phyloP scores from a whole-genome alignment of 2,113 vertebrate genomes.

The Catagonus wagneri region DNA sequence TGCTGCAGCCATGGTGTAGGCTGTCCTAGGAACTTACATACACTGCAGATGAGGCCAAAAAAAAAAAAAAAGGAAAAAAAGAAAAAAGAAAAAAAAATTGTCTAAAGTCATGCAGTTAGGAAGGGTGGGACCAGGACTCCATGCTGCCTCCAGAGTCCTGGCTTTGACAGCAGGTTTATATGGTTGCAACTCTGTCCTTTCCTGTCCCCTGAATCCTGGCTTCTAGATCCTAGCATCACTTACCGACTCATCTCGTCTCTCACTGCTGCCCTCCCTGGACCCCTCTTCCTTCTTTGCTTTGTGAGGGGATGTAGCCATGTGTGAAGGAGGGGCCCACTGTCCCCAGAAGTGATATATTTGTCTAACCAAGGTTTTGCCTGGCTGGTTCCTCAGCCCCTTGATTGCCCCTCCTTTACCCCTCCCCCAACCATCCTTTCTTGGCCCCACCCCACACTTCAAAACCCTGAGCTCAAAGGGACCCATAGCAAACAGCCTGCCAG shows the following conservation, averaged over 20 bases:
- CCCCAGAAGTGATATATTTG: neutral
- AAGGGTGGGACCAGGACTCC: neutral
- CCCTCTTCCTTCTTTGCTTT: neutral
- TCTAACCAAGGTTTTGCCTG: neutral
- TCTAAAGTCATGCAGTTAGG: neutral
- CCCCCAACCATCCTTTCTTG: neutral
- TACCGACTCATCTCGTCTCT: too few species aligned
- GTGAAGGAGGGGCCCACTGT: neutral
- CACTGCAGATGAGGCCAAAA: too few species aligned
- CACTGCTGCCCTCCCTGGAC: neutral
- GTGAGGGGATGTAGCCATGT: neutral
- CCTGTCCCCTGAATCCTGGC: too few species aligned
- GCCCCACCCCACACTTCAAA: constrained; percentile 47
- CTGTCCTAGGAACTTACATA: too few species aligned
- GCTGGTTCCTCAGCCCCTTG: neutral
- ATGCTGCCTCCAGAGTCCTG: too few species aligned
- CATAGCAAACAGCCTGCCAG: neutral
- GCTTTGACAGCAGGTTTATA: neutral
- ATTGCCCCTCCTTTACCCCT: neutral
- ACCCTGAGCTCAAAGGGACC: neutral
- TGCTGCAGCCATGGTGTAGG: too few species aligned
- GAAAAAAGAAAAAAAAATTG: neutral
- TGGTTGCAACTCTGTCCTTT: neutral
- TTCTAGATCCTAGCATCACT: neutral
- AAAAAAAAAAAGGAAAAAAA: too few species aligned